These are phyloP conservation scores for Drosophila setifemur DNA, from an alignment of 1,140 invertebrate species.

Conservation along the genomic window DNA sequence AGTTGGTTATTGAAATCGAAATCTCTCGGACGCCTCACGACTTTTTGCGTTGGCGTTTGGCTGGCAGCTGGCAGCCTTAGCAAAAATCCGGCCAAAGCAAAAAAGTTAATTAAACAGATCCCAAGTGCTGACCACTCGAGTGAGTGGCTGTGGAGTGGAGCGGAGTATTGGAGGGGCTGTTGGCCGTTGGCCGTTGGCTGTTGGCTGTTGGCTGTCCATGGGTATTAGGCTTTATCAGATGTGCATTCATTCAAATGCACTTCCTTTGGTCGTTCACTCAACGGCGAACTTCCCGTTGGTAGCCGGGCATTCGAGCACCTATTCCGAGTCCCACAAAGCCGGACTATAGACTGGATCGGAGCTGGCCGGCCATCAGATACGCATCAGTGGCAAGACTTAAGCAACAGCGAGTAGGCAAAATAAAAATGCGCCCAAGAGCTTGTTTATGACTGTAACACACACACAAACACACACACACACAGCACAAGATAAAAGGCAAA, in stretches of 20 bases:
- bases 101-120: conserved; percentile 51
- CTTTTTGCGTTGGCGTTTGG: conserved; percentile 31
- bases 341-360: conserved; percentile 2
- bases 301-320: too few relatives aligned
- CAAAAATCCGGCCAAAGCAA: conserved; percentile 38
- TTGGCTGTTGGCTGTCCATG: conserved; percentile 60
- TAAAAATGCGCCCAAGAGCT: conserved; percentile 31
- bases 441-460: not conserved
- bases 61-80: conserved; percentile 25
- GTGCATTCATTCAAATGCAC: conserved; percentile 76
- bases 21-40: conserved; percentile 3
- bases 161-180: not conserved
- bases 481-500: too few relatives aligned
- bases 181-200: too few relatives aligned
- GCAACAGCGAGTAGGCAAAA: conserved; percentile 49
- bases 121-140: conserved; percentile 45
- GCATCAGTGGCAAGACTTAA: conserved; percentile 64
- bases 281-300: conserved; percentile 71
- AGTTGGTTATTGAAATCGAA: conserved; percentile 2
- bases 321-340: not conserved
- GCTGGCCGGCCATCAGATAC: conserved; percentile 50
- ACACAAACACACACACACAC: too few relatives aligned
- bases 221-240: conserved; percentile 74
- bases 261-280: conserved; percentile 68
- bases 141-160: conserved; percentile 9